Evolutionary conservation across 2,888 invertebrate genomes (phyloP).

Genomic region (Cephonodes hylas): DNA sequence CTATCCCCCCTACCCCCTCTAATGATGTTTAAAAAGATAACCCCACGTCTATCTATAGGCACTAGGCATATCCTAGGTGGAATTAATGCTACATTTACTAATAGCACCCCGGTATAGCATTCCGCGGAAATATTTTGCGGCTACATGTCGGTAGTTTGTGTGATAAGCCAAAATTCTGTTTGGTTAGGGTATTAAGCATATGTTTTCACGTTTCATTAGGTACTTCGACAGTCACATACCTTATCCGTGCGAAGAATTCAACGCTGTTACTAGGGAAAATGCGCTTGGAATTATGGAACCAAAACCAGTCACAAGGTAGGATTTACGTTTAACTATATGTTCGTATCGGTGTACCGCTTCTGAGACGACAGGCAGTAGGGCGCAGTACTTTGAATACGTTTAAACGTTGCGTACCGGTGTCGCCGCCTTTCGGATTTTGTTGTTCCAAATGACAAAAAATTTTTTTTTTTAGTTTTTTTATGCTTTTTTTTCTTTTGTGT

Average conservation of each 20-base stretch:
- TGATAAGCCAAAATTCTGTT: not conserved
- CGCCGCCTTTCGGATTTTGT: not conserved
- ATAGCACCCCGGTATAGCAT: no score
- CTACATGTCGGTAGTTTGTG: no score
- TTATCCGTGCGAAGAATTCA: not conserved
- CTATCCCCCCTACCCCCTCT: no score
- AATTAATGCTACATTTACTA: no score
- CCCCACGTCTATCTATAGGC: not conserved
- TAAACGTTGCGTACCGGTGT: no score
- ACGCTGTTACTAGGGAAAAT: not conserved
- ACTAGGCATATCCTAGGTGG: not conserved
- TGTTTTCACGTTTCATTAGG: slow-evolving; percentile 32
- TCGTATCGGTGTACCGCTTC: not conserved
- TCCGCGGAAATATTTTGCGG: no score
- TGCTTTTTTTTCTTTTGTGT: not conserved
- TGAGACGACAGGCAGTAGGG: not conserved
- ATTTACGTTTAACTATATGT: not conserved
- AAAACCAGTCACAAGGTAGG: not conserved
- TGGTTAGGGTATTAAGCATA: slow-evolving; percentile 5
- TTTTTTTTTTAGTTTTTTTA: not conserved
- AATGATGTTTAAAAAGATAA: no score
- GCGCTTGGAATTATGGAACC: not conserved
- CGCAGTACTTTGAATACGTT: not conserved
- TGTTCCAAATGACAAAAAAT: not conserved
- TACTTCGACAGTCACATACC: slow-evolving; percentile 50